Conservation (phyloP, 2,113 vertebrate genomes). For the Melanostigma gelatinosum region DNA sequence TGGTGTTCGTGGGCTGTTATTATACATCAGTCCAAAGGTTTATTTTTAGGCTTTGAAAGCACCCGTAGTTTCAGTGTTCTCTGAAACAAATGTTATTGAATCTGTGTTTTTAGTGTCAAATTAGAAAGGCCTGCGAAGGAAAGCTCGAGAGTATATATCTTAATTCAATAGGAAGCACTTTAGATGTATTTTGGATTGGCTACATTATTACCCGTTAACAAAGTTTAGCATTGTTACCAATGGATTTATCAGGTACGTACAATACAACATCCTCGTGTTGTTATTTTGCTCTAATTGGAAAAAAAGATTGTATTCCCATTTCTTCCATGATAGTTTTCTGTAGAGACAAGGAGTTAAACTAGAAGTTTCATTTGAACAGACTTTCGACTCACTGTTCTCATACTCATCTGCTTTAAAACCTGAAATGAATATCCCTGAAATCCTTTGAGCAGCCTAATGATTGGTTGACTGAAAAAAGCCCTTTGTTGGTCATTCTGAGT, state of each 20-base stretch:
- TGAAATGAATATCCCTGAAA: background rate
- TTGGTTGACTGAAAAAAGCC: background rate
- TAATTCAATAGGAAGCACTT: background rate
- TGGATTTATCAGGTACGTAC: background rate
- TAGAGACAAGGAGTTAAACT: background rate
- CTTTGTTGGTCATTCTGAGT: background rate
- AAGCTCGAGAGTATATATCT: background rate
- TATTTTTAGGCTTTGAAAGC: background rate
- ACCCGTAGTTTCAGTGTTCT: background rate
- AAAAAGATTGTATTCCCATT: background rate
- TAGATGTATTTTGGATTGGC: background rate
- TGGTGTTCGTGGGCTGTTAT: background rate
- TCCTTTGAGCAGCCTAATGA: background rate
- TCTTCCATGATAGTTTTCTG: background rate
- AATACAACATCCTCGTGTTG: background rate
- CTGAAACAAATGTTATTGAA: background rate
- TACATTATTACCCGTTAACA: background rate
- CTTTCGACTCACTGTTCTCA: background rate
- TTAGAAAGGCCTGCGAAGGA: background rate
- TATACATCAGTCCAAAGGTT: background rate
- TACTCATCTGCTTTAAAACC: background rate
- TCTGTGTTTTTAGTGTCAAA: background rate
- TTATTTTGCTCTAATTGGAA: background rate
- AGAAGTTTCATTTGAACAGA: background rate
- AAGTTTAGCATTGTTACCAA: background rate